Percentiles rank a stretch among this genome's conserved stretches.
phyloP scores from a whole-genome alignment of 1,140 invertebrate species.

The Andrena cerasifolii region DNA sequence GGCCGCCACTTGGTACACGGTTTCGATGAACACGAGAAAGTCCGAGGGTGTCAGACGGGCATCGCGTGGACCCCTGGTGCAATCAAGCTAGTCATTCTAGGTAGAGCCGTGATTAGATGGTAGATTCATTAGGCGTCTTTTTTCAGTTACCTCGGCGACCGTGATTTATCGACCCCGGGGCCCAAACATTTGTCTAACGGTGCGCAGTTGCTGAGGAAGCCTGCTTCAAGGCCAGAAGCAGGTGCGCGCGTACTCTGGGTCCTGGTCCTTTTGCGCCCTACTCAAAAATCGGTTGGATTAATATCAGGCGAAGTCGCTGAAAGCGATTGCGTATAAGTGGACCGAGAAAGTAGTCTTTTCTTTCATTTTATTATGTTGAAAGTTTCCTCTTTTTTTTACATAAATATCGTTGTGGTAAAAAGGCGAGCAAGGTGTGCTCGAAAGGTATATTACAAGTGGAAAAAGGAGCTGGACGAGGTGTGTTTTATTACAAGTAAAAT shows the following conservation, averaged over 20 bases:
- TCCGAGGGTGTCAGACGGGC: neutral
- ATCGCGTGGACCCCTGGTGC: neutral
- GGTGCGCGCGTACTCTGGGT: too few relatives aligned
- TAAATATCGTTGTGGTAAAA: neutral
- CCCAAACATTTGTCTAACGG: neutral
- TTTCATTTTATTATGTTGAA: too few relatives aligned
- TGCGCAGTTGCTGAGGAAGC: too few relatives aligned
- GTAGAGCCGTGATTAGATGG: slow-evolving; percentile 15
- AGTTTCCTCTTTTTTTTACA: neutral
- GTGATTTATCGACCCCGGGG: neutral
- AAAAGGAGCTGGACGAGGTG: neutral
- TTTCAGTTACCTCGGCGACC: neutral
- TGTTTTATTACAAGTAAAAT: slow-evolving; percentile 10
- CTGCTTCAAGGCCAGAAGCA: too few relatives aligned
- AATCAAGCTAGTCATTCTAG: slow-evolving; percentile 27
- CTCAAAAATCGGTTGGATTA: too few relatives aligned
- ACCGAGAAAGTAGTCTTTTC: too few relatives aligned
- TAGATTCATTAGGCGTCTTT: slow-evolving; percentile 23
- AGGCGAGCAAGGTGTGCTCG: neutral
- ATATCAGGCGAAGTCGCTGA: too few relatives aligned
- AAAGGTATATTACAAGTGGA: slow-evolving; percentile 15
- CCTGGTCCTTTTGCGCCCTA: too few relatives aligned
- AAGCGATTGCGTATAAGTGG: too few relatives aligned
- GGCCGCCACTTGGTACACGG: neutral
- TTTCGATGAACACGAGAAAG: slow-evolving; percentile 34